A percentile compares a stretch with the other conserved stretches of the same genome.
phyloP scores from a whole-genome alignment of 2,888 invertebrate genomes.

The Leucophora obtusa region DNA sequence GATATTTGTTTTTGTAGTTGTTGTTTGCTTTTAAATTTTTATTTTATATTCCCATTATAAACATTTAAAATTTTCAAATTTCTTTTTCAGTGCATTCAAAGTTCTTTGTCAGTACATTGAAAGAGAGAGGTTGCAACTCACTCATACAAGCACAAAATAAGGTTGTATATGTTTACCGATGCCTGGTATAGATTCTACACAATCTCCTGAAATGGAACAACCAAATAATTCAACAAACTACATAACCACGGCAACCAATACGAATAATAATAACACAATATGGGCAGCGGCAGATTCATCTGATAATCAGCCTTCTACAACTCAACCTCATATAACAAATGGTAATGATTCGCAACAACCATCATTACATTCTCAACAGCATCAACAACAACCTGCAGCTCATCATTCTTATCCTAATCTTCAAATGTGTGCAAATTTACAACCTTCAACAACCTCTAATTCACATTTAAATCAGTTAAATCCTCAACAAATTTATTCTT shows the following conservation, averaged over 20 bases:
- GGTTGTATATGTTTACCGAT: no score
- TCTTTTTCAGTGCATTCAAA: no score
- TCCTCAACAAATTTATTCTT: constrained; percentile 65
- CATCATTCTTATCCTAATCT: constrained; percentile 44
- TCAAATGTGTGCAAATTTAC: constrained; percentile 48
- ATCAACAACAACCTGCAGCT: constrained; percentile 64
- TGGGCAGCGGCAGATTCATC: constrained; percentile 88
- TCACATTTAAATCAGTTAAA: constrained; percentile 59
- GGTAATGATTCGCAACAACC: constrained; percentile 78
- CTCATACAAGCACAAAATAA: no score
- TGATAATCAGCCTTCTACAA: constrained; percentile 80
- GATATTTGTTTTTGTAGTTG: no score
- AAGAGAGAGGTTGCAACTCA: no score
- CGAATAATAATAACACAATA: constrained; percentile 77
- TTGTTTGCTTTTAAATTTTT: no score
- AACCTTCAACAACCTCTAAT: constrained; percentile 79
- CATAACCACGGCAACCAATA: constrained; percentile 58
- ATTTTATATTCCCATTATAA: no score
- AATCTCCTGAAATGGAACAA: constrained; percentile 7
- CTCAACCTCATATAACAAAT: constrained; percentile 72
- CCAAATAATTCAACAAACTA: constrained; percentile 32
- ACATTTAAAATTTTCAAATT: no score
- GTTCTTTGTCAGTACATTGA: no score
- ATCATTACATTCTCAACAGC: constrained; percentile 78
- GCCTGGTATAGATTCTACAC: constrained; percentile 48